Evolutionary conservation across 2,113 vertebrate genomes (phyloP).

Genomic region (Sinocyclocheilus anshuiensis): DNA sequence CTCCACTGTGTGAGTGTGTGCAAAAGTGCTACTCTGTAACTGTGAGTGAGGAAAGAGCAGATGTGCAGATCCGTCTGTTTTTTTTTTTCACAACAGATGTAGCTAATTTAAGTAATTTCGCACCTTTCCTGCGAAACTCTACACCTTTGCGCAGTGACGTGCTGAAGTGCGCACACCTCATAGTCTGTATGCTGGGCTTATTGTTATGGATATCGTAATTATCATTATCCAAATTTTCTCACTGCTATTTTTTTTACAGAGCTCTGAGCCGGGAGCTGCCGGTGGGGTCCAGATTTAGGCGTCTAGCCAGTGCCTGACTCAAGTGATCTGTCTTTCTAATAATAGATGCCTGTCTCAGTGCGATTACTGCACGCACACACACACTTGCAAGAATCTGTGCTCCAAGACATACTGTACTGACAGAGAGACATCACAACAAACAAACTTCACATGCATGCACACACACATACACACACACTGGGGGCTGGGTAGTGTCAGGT

Average conservation of each 20-base stretch:
- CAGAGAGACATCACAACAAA: constrained; percentile 41
- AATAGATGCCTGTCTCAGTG: constrained; percentile 62
- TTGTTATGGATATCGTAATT: constrained; percentile 11
- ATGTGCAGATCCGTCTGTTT: not conserved
- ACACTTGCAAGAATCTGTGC: constrained; percentile 47
- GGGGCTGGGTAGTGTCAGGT: constrained; percentile 43
- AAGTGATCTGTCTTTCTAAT: constrained; percentile 59
- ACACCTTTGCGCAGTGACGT: constrained; percentile 12
- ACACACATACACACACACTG: constrained; percentile 26
- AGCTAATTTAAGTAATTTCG: constrained; percentile 54
- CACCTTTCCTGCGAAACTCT: constrained; percentile 46
- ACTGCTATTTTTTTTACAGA: constrained; percentile 29
- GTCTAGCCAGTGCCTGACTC: constrained; percentile 50
- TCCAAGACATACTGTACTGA: constrained; percentile 55
- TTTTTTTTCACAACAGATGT: constrained; percentile 43
- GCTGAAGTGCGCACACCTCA: constrained; percentile 15
- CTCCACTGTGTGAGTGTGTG: constrained; percentile 49
- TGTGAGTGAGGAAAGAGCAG: not conserved
- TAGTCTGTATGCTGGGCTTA: not conserved
- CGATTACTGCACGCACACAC: constrained; percentile 68
- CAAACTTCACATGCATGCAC: not conserved
- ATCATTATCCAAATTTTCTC: not conserved
- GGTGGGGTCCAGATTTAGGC: constrained; percentile 47
- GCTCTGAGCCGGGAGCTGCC: constrained; percentile 36
- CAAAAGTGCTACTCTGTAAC: constrained; percentile 10